These are phyloP conservation scores for Taenaris catops DNA, from an alignment of 2,888 invertebrate species.

Conservation along the genomic window DNA sequence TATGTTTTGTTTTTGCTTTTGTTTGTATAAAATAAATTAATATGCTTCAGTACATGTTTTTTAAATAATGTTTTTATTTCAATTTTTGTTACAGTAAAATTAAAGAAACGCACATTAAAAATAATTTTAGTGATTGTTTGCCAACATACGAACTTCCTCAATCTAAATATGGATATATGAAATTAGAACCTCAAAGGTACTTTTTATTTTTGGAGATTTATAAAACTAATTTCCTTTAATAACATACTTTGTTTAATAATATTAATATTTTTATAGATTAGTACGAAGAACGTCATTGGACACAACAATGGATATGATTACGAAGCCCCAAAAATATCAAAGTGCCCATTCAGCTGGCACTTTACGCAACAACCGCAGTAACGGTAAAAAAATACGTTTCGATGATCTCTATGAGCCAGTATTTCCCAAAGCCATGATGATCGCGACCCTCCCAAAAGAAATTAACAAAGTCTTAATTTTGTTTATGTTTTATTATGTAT, in stretches of 20 bases:
- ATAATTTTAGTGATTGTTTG: slow-evolving; percentile 33
- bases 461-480: too few species aligned
- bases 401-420: too few species aligned
- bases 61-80: too few species aligned
- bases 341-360: slow-evolving; percentile 67
- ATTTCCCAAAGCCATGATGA: too few species aligned
- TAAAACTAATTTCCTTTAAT: too few species aligned
- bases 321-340: slow-evolving; percentile 42
- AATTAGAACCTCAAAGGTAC: slow-evolving; percentile 33
- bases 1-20: too few species aligned
- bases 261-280: slow-evolving; percentile 38
- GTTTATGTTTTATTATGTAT: too few species aligned
- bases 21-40: too few species aligned
- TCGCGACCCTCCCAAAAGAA: too few species aligned
- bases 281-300: slow-evolving; percentile 60
- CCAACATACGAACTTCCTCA: slow-evolving; percentile 8
- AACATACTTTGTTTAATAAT: too few species aligned
- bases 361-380: slow-evolving; percentile 43
- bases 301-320: slow-evolving; percentile 45
- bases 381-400: slow-evolving; percentile 36
- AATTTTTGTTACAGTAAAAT: slow-evolving; percentile 62
- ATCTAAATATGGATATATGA: slow-evolving; percentile 10
- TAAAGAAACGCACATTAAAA: slow-evolving; percentile 63
- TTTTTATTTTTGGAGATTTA: background rate
- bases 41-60: too few species aligned